Conservation (phyloP, 2,113 vertebrate genomes). For the Clarias magur region DNA sequence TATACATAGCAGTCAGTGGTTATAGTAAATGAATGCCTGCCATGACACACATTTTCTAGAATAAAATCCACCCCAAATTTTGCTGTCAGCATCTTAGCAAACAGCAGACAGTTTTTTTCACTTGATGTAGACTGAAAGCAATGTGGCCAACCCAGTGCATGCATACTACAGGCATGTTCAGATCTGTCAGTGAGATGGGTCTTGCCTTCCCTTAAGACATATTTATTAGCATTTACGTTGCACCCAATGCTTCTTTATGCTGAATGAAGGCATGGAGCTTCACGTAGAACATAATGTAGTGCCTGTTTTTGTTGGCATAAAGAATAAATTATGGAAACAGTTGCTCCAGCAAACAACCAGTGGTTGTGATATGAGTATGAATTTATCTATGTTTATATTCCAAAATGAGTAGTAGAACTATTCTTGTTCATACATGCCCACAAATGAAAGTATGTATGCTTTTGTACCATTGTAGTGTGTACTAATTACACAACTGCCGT, state of each 20-base stretch:
- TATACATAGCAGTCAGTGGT: not conserved
- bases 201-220: constrained; percentile 45
- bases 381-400: not conserved
- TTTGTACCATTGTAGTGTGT: not conserved
- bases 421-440: constrained; percentile 43
- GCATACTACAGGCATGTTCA: constrained; percentile 65
- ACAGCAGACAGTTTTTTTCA: not conserved
- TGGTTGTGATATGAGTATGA: constrained; percentile 6
- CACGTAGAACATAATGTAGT: constrained; percentile 8
- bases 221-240: constrained; percentile 40
- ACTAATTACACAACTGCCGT: not conserved
- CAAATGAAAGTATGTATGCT: not conserved
- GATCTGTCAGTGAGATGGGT: constrained; percentile 60
- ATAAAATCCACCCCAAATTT: constrained; percentile 1
- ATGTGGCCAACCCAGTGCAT: constrained; percentile 48
- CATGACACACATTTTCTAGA: constrained; percentile 19
- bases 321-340: not conserved
- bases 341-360: not conserved
- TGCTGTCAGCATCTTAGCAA: constrained; percentile 30
- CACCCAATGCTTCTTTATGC: not conserved
- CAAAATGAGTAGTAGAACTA: constrained; percentile 13
- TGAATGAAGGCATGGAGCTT: constrained; percentile 33
- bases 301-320: constrained; percentile 21
- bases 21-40: constrained; percentile 25
- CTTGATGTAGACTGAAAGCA: constrained; percentile 40